A percentile compares a stretch with the other conserved stretches of the same genome.
Conservation (phyloP, 1,140 invertebrate genomes). For the Alviniconcha marisindica region DNA sequence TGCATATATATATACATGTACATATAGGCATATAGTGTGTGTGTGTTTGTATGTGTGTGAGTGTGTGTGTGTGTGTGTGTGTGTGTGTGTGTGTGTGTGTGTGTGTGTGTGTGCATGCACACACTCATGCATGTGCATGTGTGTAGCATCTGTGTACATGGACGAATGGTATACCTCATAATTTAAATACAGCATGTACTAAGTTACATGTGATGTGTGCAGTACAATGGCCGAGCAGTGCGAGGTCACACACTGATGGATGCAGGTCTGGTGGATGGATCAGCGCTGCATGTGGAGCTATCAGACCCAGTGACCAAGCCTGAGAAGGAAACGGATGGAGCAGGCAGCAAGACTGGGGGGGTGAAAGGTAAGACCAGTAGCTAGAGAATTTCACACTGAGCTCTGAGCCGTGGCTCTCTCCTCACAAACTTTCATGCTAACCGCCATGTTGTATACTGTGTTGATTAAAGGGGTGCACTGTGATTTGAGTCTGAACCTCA, state of each 20-base stretch:
- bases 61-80: constrained; percentile 6
- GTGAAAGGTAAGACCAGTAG: no score
- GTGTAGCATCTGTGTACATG: no score
- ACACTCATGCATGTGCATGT: neutral
- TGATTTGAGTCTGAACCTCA: no score
- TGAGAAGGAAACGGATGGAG: neutral
- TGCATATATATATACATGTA: neutral
- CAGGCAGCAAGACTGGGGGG: neutral
- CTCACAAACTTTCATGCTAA: no score
- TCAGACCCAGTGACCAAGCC: constrained; percentile 2
- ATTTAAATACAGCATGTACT: no score
- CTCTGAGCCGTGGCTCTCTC: neutral
- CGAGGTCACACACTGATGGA: constrained; percentile 21
- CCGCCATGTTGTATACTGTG: no score
- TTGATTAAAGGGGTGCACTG: no score
- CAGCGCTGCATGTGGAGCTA: neutral
- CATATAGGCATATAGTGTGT: constrained; percentile 15
- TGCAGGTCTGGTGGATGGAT: constrained; percentile 25
- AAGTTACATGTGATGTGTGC: neutral
- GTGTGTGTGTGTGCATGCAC: neutral
- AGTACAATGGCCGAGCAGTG: constrained; percentile 2
- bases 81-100: neutral
- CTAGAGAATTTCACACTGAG: neutral
- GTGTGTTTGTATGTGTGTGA: neutral
- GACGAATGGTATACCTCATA: no score